phyloP scores from a whole-genome alignment of 1,140 invertebrate genomes.

The Galleria mellonella region DNA sequence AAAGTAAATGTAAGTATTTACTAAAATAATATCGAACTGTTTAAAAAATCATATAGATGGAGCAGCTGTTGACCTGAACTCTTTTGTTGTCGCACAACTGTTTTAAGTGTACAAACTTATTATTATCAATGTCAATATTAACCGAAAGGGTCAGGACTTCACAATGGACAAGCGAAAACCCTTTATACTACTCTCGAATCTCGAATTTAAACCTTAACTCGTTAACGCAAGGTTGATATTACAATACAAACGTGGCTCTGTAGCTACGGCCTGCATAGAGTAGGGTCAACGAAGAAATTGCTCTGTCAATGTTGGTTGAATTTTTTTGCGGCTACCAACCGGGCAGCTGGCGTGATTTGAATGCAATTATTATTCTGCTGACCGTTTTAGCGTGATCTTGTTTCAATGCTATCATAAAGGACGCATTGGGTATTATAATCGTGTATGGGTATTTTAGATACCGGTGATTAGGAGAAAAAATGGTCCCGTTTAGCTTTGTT shows the following conservation, averaged over 20 bases:
- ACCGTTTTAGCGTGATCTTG: slow-evolving; percentile 6
- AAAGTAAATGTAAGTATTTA: too few species aligned
- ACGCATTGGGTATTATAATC: neutral
- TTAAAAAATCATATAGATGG: slow-evolving; percentile 18
- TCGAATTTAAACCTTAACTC: too few species aligned
- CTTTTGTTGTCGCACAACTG: slow-evolving; percentile 5
- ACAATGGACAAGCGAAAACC: too few species aligned
- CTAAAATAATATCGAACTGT: neutral
- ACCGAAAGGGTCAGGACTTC: too few species aligned
- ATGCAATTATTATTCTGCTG: slow-evolving; percentile 22
- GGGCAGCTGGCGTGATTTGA: slow-evolving; percentile 27
- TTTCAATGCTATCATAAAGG: slow-evolving; percentile 1
- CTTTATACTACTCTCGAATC: too few species aligned
- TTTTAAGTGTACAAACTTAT: slow-evolving; percentile 6
- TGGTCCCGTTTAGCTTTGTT: too few species aligned
- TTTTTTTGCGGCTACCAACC: slow-evolving; percentile 9
- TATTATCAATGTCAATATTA: too few species aligned
- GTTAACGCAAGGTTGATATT: too few species aligned
- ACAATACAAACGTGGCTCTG: too few species aligned
- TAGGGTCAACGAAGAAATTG: slow-evolving; percentile 20
- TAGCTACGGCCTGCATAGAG: neutral
- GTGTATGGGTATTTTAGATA: neutral
- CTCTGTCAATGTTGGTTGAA: slow-evolving; percentile 12
- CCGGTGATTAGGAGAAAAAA: too few species aligned
- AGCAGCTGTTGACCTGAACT: slow-evolving; percentile 49